These are phyloP conservation scores for Berghia stephanieae DNA, from an alignment of 1,140 invertebrate genomes.

Conservation along the genomic window DNA sequence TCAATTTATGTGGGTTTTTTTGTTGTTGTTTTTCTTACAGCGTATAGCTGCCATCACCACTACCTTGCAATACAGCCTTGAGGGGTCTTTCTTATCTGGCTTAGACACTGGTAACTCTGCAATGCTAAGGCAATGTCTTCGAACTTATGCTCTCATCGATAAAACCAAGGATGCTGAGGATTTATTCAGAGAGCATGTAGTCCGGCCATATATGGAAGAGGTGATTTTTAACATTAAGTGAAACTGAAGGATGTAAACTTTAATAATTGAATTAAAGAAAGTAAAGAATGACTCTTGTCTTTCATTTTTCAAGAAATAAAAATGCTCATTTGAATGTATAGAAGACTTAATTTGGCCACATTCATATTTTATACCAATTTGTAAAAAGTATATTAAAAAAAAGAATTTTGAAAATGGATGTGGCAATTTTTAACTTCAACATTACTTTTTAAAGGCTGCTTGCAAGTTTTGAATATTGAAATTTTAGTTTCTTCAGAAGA, in stretches of 20 bases:
- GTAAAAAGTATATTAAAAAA: conserved; percentile 3
- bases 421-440: background rate
- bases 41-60: conserved; percentile 64
- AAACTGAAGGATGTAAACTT: background rate
- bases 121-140: conserved; percentile 62
- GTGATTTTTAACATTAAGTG: conserved; percentile 45
- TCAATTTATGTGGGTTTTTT: too few relatives aligned
- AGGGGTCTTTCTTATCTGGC: conserved; percentile 69
- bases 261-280: too few relatives aligned
- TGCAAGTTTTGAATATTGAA: too few relatives aligned
- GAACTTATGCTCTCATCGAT: conserved; percentile 68
- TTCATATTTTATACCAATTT: background rate
- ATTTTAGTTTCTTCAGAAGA: too few relatives aligned
- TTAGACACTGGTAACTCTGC: conserved; percentile 55
- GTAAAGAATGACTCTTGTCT: too few relatives aligned
- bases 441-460: background rate
- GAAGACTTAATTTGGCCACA: background rate
- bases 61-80: conserved; percentile 71
- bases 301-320: background rate
- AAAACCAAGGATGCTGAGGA: conserved; percentile 77
- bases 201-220: conserved; percentile 77
- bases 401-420: background rate
- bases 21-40: conserved; percentile 48
- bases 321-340: background rate
- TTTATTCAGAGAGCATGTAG: conserved; percentile 76